Conservation (phyloP, 2,113 vertebrate species). For the Zonotrichia leucophrys region DNA sequence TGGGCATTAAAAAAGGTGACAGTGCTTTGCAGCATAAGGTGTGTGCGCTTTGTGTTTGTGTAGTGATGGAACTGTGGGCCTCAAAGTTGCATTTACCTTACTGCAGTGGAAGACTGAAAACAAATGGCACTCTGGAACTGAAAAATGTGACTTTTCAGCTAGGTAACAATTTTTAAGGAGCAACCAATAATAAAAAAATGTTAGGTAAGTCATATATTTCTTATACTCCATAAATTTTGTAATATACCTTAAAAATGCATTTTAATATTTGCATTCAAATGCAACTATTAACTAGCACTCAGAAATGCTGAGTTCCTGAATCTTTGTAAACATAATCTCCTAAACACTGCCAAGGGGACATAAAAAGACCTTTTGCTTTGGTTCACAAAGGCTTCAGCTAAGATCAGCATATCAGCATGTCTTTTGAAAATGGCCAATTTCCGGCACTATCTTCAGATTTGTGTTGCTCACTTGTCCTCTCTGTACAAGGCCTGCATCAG, state of each 20-base stretch:
- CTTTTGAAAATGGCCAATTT: not conserved
- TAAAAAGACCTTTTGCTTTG: not conserved
- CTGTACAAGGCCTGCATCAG: not conserved
- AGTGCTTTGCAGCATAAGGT: not conserved
- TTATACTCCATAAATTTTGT: not conserved
- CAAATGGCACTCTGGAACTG: not conserved
- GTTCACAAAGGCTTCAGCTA: not conserved
- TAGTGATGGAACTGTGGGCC: not conserved
- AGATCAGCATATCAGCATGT: not conserved
- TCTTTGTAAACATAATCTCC: not conserved
- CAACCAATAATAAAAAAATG: not conserved
- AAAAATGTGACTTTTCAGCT: not conserved
- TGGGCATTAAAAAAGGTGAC: not conserved
- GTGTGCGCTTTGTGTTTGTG: fast-evolving
- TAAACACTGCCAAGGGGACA: not conserved
- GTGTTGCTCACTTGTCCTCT: not conserved
- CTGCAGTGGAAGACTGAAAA: not conserved
- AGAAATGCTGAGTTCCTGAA: not conserved
- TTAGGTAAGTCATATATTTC: not conserved
- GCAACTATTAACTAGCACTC: not conserved
- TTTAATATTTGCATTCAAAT: not conserved
- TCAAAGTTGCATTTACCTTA: not conserved
- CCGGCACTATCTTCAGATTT: not conserved
- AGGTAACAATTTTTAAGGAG: not conserved
- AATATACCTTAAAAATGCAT: not conserved